Conservation (phyloP, 2,797 vertebrate species). For the Molossus molossus region DNA sequence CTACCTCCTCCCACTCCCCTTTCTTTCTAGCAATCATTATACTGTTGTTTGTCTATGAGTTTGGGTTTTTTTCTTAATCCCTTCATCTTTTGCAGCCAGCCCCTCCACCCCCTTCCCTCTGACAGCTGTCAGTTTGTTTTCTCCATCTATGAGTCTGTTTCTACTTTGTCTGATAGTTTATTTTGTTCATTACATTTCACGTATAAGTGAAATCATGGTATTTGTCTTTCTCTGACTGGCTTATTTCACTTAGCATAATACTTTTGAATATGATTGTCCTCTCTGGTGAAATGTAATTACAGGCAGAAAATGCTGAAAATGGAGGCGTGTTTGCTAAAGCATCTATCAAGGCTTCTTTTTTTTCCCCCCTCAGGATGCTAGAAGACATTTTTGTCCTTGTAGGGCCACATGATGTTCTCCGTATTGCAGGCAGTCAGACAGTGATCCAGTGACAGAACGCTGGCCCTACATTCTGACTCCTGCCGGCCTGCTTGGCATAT, state of each 20-base stretch:
- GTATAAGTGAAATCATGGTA: background rate
- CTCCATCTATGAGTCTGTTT: background rate
- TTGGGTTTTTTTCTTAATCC: background rate
- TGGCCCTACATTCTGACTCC: background rate
- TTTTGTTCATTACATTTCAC: background rate
- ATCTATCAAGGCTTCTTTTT: background rate
- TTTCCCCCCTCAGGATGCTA: background rate
- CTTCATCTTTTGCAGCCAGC: background rate
- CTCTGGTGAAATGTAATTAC: conserved; percentile 35
- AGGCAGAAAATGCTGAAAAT: conserved; percentile 65
- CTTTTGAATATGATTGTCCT: conserved; percentile 50
- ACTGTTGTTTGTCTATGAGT: background rate
- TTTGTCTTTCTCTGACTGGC: background rate
- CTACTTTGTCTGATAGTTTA: background rate
- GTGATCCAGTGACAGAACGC: background rate
- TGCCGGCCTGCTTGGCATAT: background rate
- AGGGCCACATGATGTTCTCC: background rate
- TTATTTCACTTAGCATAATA: background rate
- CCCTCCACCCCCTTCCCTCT: background rate
- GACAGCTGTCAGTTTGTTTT: background rate
- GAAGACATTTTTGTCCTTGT: background rate
- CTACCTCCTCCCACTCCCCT: background rate
- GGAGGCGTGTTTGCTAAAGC: conserved; percentile 20
- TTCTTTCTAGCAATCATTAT: background rate
- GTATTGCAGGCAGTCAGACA: background rate